Evolutionary conservation across 1,140 invertebrate genomes (phyloP).

Genomic region (Drosophila malerkotliana): DNA sequence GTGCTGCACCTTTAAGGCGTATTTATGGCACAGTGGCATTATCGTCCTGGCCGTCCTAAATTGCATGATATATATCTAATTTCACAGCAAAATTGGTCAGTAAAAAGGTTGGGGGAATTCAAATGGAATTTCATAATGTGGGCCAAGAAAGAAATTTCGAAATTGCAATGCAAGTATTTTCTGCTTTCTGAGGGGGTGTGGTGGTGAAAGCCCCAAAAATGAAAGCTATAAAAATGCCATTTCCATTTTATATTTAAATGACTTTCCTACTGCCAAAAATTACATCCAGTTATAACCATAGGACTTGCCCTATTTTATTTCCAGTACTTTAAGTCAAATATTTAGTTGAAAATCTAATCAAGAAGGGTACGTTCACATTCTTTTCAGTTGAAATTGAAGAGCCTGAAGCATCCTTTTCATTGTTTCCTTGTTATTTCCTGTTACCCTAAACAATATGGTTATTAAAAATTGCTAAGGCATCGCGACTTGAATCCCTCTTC

Average conservation of each 20-base stretch:
- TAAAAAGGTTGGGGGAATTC: conserved; percentile 4
- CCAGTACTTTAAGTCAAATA: not conserved
- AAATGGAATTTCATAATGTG: conserved; percentile 25
- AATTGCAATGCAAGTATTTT: conserved; percentile 4
- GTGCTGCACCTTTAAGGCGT: conserved; percentile 67
- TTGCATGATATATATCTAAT: conserved; percentile 41
- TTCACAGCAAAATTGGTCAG: conserved; percentile 22
- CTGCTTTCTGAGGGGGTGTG: conserved; percentile 1
- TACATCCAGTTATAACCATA: not conserved
- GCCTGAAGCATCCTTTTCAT: not conserved
- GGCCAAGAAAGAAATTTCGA: conserved; percentile 5
- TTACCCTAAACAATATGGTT: conserved; percentile 30
- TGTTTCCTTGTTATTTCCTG: not conserved
- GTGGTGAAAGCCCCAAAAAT: not conserved
- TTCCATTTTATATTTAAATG: not conserved
- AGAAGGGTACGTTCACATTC: not conserved
- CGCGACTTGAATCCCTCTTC: conserved; percentile 29
- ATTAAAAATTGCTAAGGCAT: conserved; percentile 25
- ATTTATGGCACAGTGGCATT: conserved; percentile 60
- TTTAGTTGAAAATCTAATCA: not conserved
- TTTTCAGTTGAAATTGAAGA: not conserved
- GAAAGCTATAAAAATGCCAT: conserved; percentile 13
- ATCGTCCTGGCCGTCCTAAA: conserved; percentile 31
- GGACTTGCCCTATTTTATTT: not conserved
- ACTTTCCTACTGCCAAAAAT: too few relatives aligned